phyloP scores from a whole-genome alignment of 2,797 vertebrate genomes.

The Tamandua tetradactyla region DNA sequence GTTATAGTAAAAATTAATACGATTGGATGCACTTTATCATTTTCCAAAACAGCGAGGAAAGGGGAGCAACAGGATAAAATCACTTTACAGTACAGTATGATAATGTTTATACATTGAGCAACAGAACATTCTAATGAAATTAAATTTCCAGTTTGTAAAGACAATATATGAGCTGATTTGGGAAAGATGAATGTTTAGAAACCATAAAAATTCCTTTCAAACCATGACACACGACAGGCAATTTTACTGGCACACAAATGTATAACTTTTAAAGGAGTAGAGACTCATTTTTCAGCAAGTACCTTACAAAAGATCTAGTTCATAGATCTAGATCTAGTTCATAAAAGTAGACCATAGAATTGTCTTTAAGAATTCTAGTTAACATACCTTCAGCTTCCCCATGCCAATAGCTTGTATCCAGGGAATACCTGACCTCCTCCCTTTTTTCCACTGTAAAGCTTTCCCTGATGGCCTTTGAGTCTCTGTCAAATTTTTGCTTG shows the following conservation, averaged over 20 bases:
- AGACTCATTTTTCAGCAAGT: constrained; percentile 48
- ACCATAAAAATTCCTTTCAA: constrained; percentile 73
- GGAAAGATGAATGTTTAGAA: constrained; percentile 45
- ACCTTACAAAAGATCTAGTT: constrained; percentile 56
- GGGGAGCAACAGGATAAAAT: constrained; percentile 46
- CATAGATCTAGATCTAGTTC: no score
- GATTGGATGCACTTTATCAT: constrained; percentile 47
- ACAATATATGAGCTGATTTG: constrained; percentile 12
- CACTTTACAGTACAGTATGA: constrained; percentile 38
- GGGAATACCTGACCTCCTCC: no score
- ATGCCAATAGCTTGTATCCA: no score
- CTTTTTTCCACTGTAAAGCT: no score
- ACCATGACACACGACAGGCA: constrained; percentile 53
- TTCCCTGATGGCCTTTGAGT: no score
- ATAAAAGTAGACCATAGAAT: constrained; percentile 54
- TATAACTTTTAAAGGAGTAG: constrained; percentile 53
- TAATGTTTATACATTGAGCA: constrained; percentile 33
- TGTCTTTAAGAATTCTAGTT: background rate
- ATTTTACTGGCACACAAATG: constrained; percentile 69
- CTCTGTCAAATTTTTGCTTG: no score
- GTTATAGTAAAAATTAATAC: constrained; percentile 47
- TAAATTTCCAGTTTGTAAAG: constrained; percentile 61
- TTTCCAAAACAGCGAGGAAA: constrained; percentile 57
- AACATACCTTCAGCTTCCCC: no score
- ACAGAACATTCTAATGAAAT: constrained; percentile 12